Evolutionary conservation across 2,888 invertebrate genomes (phyloP), one percentile per base, ranked within the genome.

Genomic region (Endomychus coccineus): DNA sequence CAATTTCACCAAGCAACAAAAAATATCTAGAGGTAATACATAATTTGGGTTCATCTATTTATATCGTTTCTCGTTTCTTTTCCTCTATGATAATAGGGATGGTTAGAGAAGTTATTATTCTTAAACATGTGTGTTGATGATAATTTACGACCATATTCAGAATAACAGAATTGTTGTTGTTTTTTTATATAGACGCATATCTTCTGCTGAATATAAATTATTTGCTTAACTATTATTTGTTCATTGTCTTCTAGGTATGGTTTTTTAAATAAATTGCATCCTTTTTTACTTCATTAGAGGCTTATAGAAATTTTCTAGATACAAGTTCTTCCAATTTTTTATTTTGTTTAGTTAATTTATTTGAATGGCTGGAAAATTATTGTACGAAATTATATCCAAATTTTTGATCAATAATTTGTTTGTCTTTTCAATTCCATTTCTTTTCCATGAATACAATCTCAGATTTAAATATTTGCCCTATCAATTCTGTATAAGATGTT

Each of bases 11-110:
- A 6, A 66, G 64, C 40, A 65, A 57, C 41, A 63, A 63, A 48
- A 64, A 64, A 49, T 64, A 65, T 49, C 45, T 67, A 34, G 61
- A 65, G 50, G 65, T 66, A 55, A 38, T n/a, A n/a, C 31, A 25
- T 35, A 25, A n/a, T 29, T 9, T 11, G 5, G 27, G 7, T 31
- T 29, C 10, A 15, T 29, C 11, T 13, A 5, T 5, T 7, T 29
- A 14, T 13, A 6, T 14, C 14, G 6, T 6, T 6, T 7, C 21
- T 19, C 21, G n/a, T 6, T 19, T 6, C n/a, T 19, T 7, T n/a
- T 6, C n/a, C 21, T n/a, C 6, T 7, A n/a, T 19, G 21, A 19
- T 19, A 6, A 19, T 19, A n/a, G n/a, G 21, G 21, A 19, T 19
- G n/a, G n/a, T n/a, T n/a, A n/a, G n/a, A n/a, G n/a, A n/a, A n/a